Base-by-base conservation (phyloP, 2,113 vertebrate species). In the Hyla sarda region DNA sequence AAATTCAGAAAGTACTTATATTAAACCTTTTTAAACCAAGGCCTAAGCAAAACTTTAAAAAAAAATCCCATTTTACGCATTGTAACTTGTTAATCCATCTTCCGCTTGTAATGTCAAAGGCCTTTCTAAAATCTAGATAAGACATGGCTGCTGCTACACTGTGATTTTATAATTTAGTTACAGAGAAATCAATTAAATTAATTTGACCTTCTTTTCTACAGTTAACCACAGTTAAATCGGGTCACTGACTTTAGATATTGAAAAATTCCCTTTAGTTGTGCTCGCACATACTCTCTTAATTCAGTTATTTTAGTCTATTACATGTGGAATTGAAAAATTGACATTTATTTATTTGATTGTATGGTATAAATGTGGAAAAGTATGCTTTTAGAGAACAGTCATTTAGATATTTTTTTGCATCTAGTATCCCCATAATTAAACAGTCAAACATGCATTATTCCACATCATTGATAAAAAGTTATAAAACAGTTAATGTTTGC, bases 41-140 rank as follows among this genome's bases (percentile, higher is more conserved):
- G 23, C 32, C 19, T 79, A 56, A 60, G 54, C 34, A 80, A 62
- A 62, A 62, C 54, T 25, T 60, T n/a, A n/a, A 21, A 12, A 45
- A 60, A 34, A 58, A 80, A 80, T 80, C 23, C 34, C 41, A 45
- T 41, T 5, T 41, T 23, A 45, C 56, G 14, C 1, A 17, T 28
- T 62, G n/a, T 56, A 81, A 80, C 77, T 41, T 80, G 56, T 14
- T 80, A 80, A 60, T 80, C 77, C 41, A 80, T 79, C 52, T 79
- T 79, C 5, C 2, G 7, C 34, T 28, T 58, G 6, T 37, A 41
- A 5, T 80, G 77, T 37, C 77, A 62, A 80, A 45, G 56, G 37
- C 8, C 58, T 28, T 65, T 11, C 37, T 65, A 47, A 81, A 65
- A 62, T 65, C 78, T 47, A 81, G 58, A 81, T 62, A 81, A 81